A percentile compares a stretch with the other conserved stretches of the same genome.
These are phyloP conservation scores for Callosobruchus maculatus DNA, from an alignment of 2,888 invertebrate species.

Conservation along the genomic window DNA sequence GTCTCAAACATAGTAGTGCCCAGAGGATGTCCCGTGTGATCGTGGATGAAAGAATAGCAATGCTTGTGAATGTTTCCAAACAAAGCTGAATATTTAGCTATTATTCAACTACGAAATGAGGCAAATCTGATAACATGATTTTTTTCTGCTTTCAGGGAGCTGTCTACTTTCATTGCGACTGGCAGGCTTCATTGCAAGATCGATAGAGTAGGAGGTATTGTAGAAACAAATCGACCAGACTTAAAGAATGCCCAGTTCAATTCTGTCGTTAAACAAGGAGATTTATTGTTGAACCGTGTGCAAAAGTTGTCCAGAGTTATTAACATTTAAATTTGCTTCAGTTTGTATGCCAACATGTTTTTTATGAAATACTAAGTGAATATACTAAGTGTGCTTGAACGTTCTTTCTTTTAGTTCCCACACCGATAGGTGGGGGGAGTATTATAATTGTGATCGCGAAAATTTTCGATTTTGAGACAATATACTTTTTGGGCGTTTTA, in stretches of 20 bases:
- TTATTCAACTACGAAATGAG: background rate
- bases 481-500: too few species aligned
- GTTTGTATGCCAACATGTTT: background rate
- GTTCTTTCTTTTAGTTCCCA: too few species aligned
- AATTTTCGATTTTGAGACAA: too few species aligned
- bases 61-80: too few species aligned
- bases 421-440: too few species aligned
- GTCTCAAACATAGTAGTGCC: too few species aligned
- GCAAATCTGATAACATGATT: constrained; percentile 14
- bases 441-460: too few species aligned
- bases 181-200: constrained; percentile 96
- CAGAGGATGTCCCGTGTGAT: too few species aligned
- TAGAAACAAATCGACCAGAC: constrained; percentile 92
- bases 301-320: constrained; percentile 99
- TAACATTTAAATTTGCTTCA: constrained; percentile 71
- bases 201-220: constrained; percentile 92
- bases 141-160: constrained; percentile 53
- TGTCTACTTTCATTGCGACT: constrained; percentile 92
- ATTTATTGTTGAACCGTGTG: constrained; percentile 92
- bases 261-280: constrained; percentile 97
- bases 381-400: background rate
- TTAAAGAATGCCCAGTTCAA: constrained; percentile 90
- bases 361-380: background rate
- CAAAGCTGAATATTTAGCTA: too few species aligned
- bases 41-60: too few species aligned